Evolutionary conservation across 2,113 vertebrate species (phyloP).

Genomic region (Melanerpes formicivorus): DNA sequence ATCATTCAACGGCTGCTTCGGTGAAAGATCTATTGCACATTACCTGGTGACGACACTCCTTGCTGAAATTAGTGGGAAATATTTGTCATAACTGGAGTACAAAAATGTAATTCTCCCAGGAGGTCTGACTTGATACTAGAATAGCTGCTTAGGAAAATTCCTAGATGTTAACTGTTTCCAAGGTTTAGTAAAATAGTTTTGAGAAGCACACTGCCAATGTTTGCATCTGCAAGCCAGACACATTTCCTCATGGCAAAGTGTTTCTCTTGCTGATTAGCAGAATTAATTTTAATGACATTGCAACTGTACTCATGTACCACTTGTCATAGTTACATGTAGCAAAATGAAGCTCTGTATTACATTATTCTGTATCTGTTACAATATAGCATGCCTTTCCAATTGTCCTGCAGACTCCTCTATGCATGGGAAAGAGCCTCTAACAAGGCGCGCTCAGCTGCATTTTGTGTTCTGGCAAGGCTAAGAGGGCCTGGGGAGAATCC

Average conservation of each 20-base stretch:
- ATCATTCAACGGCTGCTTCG: not conserved
- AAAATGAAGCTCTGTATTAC: not conserved
- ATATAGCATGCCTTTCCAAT: not conserved
- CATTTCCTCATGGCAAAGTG: not conserved
- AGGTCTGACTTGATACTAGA: slow-evolving; percentile 64
- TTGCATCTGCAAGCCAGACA: slow-evolving; percentile 28
- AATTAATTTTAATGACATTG: slow-evolving; percentile 50
- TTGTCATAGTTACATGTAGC: not conserved
- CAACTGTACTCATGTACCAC: not conserved
- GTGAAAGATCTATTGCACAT: slow-evolving; percentile 70
- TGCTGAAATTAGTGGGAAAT: slow-evolving; percentile 71
- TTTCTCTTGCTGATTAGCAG: slow-evolving; percentile 2
- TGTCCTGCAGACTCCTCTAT: not conserved
- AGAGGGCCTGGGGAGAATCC: not conserved
- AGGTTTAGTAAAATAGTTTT: slow-evolving; percentile 17
- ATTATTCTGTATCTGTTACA: not conserved
- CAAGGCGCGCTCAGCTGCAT: not conserved
- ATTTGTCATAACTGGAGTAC: slow-evolving; percentile 63
- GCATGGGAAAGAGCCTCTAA: not conserved
- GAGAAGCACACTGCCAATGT: not conserved
- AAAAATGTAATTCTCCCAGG: slow-evolving; percentile 71
- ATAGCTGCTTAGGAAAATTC: slow-evolving; percentile 70
- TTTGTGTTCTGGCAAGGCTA: not conserved
- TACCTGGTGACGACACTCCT: slow-evolving; percentile 67
- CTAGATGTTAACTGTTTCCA: slow-evolving; percentile 72